phyloP scores from a whole-genome alignment of 1,140 invertebrate species.

The Chlorops oryzae region DNA sequence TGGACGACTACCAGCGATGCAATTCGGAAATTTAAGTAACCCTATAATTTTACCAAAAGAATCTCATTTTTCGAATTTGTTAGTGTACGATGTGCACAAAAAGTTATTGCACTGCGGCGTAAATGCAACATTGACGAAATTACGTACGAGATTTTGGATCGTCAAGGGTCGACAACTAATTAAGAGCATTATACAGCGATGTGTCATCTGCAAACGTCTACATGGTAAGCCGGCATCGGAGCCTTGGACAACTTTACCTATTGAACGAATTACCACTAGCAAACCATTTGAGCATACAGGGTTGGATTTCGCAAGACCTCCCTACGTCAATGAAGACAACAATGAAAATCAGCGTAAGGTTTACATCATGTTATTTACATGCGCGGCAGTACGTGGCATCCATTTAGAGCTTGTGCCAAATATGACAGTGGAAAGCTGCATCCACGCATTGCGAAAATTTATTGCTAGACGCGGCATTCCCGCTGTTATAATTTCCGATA shows the following conservation, averaged over 20 bases:
- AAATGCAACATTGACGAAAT: background rate
- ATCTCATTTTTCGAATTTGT: background rate
- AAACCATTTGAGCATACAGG: background rate
- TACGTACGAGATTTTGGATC: background rate
- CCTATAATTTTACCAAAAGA: background rate
- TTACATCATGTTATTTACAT: slow-evolving; percentile 3
- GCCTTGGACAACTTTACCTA: background rate
- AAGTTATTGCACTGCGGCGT: background rate
- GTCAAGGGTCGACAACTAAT: background rate
- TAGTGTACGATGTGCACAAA: background rate
- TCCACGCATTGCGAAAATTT: slow-evolving; percentile 1
- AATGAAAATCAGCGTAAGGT: background rate
- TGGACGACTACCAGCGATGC: background rate
- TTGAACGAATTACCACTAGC: background rate
- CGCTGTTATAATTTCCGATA: background rate
- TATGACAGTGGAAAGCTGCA: slow-evolving; percentile 1
- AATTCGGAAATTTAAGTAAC: background rate
- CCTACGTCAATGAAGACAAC: background rate
- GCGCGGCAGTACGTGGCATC: background rate
- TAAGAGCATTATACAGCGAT: background rate
- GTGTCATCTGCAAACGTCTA: background rate
- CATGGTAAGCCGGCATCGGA: background rate
- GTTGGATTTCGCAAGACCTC: background rate
- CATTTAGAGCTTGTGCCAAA: slow-evolving; percentile 3
- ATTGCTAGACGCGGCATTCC: background rate